phyloP scores from a whole-genome alignment of 2,113 vertebrate species.

The Ramphastos sulfuratus region DNA sequence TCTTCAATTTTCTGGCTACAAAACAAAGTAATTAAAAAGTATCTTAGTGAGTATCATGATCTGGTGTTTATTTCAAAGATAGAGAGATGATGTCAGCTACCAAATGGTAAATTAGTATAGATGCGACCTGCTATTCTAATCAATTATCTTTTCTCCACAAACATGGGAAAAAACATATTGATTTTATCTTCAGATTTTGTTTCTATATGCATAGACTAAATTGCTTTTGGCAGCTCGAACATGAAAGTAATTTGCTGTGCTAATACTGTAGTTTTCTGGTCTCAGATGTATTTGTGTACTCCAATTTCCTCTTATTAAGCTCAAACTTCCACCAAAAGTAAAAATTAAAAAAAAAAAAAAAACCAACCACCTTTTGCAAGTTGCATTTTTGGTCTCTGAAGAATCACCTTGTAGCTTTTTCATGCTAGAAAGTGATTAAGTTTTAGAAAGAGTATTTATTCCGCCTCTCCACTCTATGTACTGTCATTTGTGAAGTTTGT shows the following conservation, averaged over 20 bases:
- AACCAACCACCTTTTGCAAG: not conserved
- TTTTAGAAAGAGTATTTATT: slow-evolving; percentile 31
- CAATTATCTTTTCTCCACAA: slow-evolving; percentile 35
- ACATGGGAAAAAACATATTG: slow-evolving; percentile 25
- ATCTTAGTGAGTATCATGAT: slow-evolving; percentile 33
- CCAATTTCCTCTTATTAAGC: not conserved
- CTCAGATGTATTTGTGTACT: not conserved
- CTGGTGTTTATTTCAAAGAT: slow-evolving; percentile 17
- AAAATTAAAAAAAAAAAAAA: not conserved
- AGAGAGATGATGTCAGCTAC: slow-evolving; percentile 19
- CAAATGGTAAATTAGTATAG: not conserved
- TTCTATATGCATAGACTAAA: not conserved
- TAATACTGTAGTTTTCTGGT: slow-evolving; percentile 12
- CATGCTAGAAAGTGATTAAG: slow-evolving; percentile 9
- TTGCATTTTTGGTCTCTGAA: not conserved
- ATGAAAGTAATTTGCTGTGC: not conserved
- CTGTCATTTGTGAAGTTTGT: slow-evolving; percentile 28
- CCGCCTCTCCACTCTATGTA: not conserved
- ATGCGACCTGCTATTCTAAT: slow-evolving; percentile 38
- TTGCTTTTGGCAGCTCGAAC: slow-evolving; percentile 42
- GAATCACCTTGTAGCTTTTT: not conserved
- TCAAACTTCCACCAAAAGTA: not conserved
- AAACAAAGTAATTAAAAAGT: slow-evolving; percentile 49
- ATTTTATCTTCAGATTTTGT: slow-evolving; percentile 47
- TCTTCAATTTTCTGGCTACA: slow-evolving; percentile 47